Evolutionary conservation across 1,140 invertebrate genomes (phyloP), one percentile per base, ranked within the genome.

Genomic region (Aphelenchoides besseyi): DNA sequence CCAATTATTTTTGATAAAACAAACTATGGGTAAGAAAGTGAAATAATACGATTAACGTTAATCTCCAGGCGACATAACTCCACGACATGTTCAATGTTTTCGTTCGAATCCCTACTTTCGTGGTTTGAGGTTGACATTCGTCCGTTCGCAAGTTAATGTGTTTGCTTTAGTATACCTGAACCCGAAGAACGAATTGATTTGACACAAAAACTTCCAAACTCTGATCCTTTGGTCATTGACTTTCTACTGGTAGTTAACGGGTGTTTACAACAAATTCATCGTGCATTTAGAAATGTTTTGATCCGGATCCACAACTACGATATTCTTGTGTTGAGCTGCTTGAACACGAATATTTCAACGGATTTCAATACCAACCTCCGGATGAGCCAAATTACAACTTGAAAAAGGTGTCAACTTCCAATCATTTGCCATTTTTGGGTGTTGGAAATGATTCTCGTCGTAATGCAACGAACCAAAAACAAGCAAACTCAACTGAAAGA

Each of bases 61-160:
- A 2, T 61, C 84, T 79, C 37, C 82, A 90, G 89, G 95, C 12
- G 94, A 98, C 81, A 87, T 98, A 2, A 88, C 96, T 75, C 91
- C 93, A 0, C 88, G 94, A 57, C 95, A 98, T 85, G 91, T 97
- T 89, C 90, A 92, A 72, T 94, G 95, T 78, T 98, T 98, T 85
- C 92, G 91, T 72, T 91, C 90, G 74, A 98, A 98, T 82, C 91
- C 95, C 78, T 98, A 97, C 85, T 98, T 93, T 82, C 86, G 85
- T 68, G 90, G 91, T 84, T n/a, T n/a, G n/a, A n/a, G n/a, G n/a
- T n/a, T n/a, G n/a, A n/a, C n/a, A n/a, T n/a, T n/a, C n/a, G n/a
- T n/a, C n/a, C n/a, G n/a, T n/a, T n/a, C n/a, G n/a, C n/a, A n/a
- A n/a, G n/a, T n/a, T n/a, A n/a, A n/a, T n/a, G n/a, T n/a, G n/a